Evolutionary conservation across 2,113 vertebrate genomes (phyloP), one percentile per base, ranked within the genome.

Genomic region (Macheiramphus alcinus): DNA sequence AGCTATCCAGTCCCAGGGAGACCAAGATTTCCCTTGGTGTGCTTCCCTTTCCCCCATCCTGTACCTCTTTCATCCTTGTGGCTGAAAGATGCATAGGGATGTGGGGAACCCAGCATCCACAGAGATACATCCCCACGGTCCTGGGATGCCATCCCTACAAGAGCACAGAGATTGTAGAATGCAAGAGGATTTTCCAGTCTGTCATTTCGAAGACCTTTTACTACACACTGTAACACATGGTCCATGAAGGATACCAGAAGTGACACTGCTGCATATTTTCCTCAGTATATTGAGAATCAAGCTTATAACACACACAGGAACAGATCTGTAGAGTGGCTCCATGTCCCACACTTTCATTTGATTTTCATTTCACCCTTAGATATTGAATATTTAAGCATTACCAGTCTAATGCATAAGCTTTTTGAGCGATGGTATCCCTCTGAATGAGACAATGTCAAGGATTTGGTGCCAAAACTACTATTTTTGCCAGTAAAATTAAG

Each of bases 281-380:
- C n/a, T 90, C 66, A n/a, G 6, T 6, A 13, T 26, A 8, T 42
- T 22, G 36, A 62, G 31, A 63, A 59, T 59, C 34, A 58, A 42
- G 47, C 27, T 45, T 65, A 8, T 1, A 63, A 50, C 15, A 76
- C 23, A 40, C 12, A 23, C 2, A 75, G 40, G 38, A 84, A 52
- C 25, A 45, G 34, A 56, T 72, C 36, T 18, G 1, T 6, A 43
- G 13, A 26, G 29, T 18, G 56, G 9, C 15, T 86, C 22, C 16
- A 62, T 0, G 1, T 25, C 80, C 16, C 32, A 52, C 14, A 18
- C 4, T 56, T 82, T 1, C 3, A 80, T 48, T 40, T 43, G 7
- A 56, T 48, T 80, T 86, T 68, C 45, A 70, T 83, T 72, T 88
- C 56, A 48, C 10, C 15, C 16, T 50, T 58, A 68, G 6, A 48